Evolutionary conservation across 2,888 invertebrate species (phyloP).

Genomic region (Flexamia atlantica): DNA sequence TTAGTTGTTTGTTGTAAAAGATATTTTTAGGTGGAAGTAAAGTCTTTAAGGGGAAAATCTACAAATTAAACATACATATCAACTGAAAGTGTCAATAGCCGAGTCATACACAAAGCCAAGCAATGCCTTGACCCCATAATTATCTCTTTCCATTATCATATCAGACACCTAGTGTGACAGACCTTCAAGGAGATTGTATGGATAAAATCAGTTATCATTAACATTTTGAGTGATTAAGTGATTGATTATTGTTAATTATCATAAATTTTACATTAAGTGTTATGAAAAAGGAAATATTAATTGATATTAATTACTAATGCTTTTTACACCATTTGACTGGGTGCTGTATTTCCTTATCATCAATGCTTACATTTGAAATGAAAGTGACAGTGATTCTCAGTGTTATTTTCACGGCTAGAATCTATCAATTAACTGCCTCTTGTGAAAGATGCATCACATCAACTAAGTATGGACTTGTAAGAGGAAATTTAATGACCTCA

Average conservation of each 20-base stretch:
- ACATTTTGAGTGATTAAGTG: neutral
- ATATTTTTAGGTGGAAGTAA: no score
- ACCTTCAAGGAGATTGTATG: neutral
- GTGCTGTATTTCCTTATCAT: neutral
- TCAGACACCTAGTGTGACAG: neutral
- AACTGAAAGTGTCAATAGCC: neutral
- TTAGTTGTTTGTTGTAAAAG: no score
- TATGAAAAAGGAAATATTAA: neutral
- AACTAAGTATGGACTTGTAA: slow-evolving; percentile 25
- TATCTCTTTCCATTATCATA: slow-evolving; percentile 20
- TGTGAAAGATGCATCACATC: neutral
- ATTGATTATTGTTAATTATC: neutral
- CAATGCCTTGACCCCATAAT: slow-evolving; percentile 9
- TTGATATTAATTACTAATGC: no score
- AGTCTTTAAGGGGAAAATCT: no score
- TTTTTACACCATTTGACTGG: no score
- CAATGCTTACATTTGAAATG: slow-evolving; percentile 26
- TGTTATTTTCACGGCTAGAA: slow-evolving; percentile 1
- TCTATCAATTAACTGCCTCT: neutral
- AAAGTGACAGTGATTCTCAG: neutral
- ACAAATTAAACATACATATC: no score
- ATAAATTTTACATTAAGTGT: neutral
- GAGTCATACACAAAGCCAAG: neutral
- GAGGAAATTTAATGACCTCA: slow-evolving; percentile 31
- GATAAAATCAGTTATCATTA: neutral